These are phyloP conservation scores for Heteropelma amictum DNA, from an alignment of 2,888 invertebrate genomes.

Conservation along the genomic window DNA sequence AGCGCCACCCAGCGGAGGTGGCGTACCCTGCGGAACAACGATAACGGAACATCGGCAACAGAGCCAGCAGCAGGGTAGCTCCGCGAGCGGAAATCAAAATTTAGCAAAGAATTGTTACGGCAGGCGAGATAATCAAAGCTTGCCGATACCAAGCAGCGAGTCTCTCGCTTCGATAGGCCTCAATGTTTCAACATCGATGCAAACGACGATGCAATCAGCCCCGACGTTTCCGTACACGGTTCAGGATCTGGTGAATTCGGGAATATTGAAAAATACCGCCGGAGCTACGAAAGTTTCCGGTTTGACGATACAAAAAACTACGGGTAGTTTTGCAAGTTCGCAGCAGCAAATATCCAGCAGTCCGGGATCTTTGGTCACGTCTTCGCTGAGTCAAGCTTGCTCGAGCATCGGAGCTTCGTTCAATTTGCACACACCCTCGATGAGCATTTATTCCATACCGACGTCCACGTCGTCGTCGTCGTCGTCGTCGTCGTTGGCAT, in stretches of 20 bases:
- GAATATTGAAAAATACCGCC: slow-evolving; percentile 60
- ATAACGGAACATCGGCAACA: slow-evolving; percentile 17
- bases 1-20: background rate
- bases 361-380: slow-evolving; percentile 41
- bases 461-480: slow-evolving; percentile 59
- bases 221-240: slow-evolving; percentile 64
- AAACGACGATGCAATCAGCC: slow-evolving; percentile 36
- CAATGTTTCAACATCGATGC: slow-evolving; percentile 65
- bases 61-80: background rate
- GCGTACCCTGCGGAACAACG: background rate
- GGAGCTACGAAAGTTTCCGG: slow-evolving; percentile 55
- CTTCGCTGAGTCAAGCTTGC: slow-evolving; percentile 45
- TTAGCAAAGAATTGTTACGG: slow-evolving; percentile 41
- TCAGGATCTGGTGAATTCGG: slow-evolving; percentile 64
- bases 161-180: slow-evolving; percentile 63
- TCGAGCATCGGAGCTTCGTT: slow-evolving; percentile 60
- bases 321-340: slow-evolving; percentile 25
- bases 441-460: slow-evolving; percentile 69
- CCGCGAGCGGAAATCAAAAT: slow-evolving; percentile 41
- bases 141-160: slow-evolving; percentile 57
- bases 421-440: slow-evolving; percentile 66
- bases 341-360: slow-evolving; percentile 47
- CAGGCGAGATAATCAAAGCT: slow-evolving; percentile 40
- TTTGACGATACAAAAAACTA: slow-evolving; percentile 52
- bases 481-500: slow-evolving; percentile 38